A percentile compares a stretch with the other conserved stretches of the same genome.
Evolutionary conservation across 2,797 vertebrate genomes (phyloP).

Genomic region (Fringilla coelebs): DNA sequence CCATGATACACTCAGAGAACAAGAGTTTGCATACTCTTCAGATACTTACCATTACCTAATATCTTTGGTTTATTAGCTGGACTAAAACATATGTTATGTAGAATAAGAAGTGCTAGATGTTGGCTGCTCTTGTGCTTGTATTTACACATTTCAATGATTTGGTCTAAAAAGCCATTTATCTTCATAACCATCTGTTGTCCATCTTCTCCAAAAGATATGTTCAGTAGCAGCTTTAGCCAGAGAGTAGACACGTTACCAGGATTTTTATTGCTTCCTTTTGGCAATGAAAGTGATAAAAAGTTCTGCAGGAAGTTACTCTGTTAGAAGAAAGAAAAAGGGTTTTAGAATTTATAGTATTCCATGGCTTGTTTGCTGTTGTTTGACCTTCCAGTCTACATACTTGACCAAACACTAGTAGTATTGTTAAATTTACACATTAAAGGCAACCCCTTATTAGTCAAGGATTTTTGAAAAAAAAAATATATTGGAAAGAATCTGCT

Average conservation of each 20-base stretch:
- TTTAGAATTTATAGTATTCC: neutral
- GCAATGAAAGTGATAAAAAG: slow-evolving; percentile 81
- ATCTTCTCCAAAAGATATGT: slow-evolving; percentile 86
- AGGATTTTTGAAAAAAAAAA: neutral
- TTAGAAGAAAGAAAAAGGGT: neutral
- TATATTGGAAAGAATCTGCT: neutral
- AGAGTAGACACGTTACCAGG: slow-evolving; percentile 68
- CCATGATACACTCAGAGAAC: neutral
- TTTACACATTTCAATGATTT: slow-evolving; percentile 84
- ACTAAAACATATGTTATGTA: slow-evolving; percentile 94
- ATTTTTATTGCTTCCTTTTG: slow-evolving; percentile 76
- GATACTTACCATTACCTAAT: slow-evolving; percentile 85
- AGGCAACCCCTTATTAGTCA: neutral
- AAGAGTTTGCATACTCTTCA: neutral
- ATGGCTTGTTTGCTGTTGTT: neutral
- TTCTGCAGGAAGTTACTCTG: slow-evolving; percentile 95
- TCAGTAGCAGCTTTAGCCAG: slow-evolving; percentile 91
- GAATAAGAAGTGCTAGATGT: slow-evolving; percentile 79
- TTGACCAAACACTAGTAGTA: neutral
- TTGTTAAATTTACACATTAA: neutral
- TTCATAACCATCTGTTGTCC: slow-evolving; percentile 91
- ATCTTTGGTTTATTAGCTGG: slow-evolving; percentile 87
- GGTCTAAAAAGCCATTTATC: slow-evolving; percentile 85
- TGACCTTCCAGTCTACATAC: neutral
- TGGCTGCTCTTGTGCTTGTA: slow-evolving; percentile 72